These are phyloP conservation scores for Odontophorus gujanensis DNA, from an alignment of 2,113 vertebrate species.

Conservation along the genomic window DNA sequence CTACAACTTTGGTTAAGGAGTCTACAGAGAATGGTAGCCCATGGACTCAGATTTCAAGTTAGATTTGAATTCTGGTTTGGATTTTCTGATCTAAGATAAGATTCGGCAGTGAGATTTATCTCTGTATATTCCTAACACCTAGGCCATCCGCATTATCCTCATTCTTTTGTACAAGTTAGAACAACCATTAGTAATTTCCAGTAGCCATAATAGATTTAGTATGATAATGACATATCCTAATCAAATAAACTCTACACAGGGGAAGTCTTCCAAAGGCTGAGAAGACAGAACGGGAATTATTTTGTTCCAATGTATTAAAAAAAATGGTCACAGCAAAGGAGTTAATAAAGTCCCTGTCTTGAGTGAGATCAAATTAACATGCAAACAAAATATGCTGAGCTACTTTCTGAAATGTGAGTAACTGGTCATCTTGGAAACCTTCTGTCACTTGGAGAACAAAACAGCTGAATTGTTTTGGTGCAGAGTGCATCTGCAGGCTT, in stretches of 20 bases:
- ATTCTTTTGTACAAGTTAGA: not conserved
- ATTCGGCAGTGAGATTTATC: not conserved
- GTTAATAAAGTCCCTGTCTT: constrained; percentile 31
- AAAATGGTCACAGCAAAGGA: constrained; percentile 13
- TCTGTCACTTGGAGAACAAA: not conserved
- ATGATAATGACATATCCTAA: constrained; percentile 30
- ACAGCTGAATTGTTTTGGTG: not conserved
- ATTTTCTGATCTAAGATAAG: not conserved
- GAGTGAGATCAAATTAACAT: constrained; percentile 41
- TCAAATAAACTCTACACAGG: constrained; percentile 27
- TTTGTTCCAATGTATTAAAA: constrained; percentile 32
- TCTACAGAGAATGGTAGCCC: not conserved
- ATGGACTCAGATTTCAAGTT: accelerated
- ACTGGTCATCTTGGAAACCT: constrained; percentile 25
- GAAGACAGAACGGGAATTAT: constrained; percentile 22
- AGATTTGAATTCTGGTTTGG: not conserved
- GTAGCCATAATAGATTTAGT: constrained; percentile 33
- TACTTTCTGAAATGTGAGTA: not conserved
- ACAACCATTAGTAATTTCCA: constrained; percentile 17
- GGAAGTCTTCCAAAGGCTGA: constrained; percentile 8
- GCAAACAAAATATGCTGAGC: constrained; percentile 23
- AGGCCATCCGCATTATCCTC: not conserved
- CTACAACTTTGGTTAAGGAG: not conserved
- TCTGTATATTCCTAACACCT: not conserved
- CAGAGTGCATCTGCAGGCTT: not conserved